Base-by-base conservation (phyloP, 1,140 invertebrate genomes). In the Hirudo medicinalis region DNA sequence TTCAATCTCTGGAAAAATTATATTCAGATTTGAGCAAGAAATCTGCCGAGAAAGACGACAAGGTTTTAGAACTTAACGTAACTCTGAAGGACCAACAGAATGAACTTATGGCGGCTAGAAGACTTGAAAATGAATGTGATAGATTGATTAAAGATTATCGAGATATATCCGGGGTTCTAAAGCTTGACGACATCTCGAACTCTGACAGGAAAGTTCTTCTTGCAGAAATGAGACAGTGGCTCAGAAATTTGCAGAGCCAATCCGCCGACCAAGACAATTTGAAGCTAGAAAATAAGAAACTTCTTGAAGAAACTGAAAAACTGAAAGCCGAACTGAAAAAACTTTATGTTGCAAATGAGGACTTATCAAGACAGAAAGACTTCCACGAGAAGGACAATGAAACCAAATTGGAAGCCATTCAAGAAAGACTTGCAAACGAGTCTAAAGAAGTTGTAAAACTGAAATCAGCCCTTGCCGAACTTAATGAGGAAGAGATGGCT, bases 81-180 rank as follows among this genome's bases (percentile, higher is more conserved):
- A 63, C 57, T 22, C 57, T 63, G 57, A 63, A 63, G 29, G 57
- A 63, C 22, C 57, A 63, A 20, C 57, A 63, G 57, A 63, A 8
- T 25, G 57, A 63, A 13, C 29, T 63, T 15, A 63, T 63, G 11
- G 57, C 22, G 17, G 57, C 57, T 63, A 63, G 29, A 63, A 63
- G 19, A 32, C 29, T 63, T 25, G 20, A 63, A 63, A 63, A 63
- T 22, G 57, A 63, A 11, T 63, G 22, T 63, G 57, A 63, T 63
- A 63, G 29, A 63, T 22, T 63, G 22, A 25, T 63, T 9, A 63
- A 63, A 63, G 43, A 49, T 49, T 49, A 49, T 49, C 43, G 43
- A 49, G 43, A 49, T 49, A 49, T 49, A 2, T 8, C 43, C 15
- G 43, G 43, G 0, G 15, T 0, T 49, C 11, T 49, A 49, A 49